Percentiles rank a stretch among this genome's conserved stretches.
These are phyloP conservation scores for Tetrao urogallus DNA, from an alignment of 2,113 vertebrate species.

Conservation along the genomic window DNA sequence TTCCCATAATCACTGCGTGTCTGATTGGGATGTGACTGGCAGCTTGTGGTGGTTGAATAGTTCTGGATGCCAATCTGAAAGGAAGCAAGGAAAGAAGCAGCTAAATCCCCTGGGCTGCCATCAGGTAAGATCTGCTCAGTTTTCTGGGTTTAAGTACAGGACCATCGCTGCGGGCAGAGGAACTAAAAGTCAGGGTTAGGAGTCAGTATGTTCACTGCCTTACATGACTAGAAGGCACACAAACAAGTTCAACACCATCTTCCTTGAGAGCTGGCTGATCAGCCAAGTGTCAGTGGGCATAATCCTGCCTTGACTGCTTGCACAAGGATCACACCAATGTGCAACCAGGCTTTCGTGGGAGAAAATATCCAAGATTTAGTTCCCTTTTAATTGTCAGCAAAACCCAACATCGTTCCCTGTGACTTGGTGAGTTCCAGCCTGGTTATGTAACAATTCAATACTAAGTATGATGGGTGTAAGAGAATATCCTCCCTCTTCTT, in stretches of 20 bases:
- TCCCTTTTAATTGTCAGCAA: background rate
- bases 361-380: background rate
- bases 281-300: background rate
- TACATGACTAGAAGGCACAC: background rate
- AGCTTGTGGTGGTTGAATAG: conserved; percentile 87
- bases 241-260: background rate
- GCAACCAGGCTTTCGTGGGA: background rate
- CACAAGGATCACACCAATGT: background rate
- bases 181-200: background rate
- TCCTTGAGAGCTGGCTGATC: background rate
- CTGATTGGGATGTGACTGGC: conserved; percentile 86
- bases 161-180: background rate
- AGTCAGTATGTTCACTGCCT: background rate
- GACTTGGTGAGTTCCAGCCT: background rate
- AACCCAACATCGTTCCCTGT: background rate
- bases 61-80: conserved; percentile 92
- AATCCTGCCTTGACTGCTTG: background rate
- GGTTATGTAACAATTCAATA: background rate
- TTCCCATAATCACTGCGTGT: conserved; percentile 95
- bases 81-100: background rate
- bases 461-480: background rate
- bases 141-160: background rate
- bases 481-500: background rate
- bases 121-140: background rate
- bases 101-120: background rate